Conservation (phyloP, 2,113 vertebrate species). For the Nycticryphes semicollaris region DNA sequence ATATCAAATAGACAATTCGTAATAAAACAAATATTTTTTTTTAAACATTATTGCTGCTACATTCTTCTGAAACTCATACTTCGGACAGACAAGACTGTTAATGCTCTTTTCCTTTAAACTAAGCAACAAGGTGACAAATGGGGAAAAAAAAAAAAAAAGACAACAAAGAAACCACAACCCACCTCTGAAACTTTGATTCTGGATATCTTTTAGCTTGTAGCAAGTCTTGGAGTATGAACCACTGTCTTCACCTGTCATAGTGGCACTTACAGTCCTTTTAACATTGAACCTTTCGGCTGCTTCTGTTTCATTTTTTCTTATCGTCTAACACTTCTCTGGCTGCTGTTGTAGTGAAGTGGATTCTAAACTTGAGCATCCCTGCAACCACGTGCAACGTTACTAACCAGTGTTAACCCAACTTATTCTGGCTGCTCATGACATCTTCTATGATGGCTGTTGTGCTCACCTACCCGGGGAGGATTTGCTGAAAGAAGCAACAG, state of each 20-base stretch:
- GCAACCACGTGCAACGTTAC: constrained; percentile 75
- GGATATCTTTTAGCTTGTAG: constrained; percentile 49
- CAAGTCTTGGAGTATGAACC: constrained; percentile 52
- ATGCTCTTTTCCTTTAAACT: background rate
- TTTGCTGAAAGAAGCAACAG: constrained; percentile 76
- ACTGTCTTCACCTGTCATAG: constrained; percentile 49
- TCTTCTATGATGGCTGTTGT: constrained; percentile 71
- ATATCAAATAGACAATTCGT: constrained; percentile 14
- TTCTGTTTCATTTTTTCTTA: constrained; percentile 69
- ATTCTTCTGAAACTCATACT: constrained; percentile 53
- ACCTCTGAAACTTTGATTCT: constrained; percentile 45
- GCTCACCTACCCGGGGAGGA: constrained; percentile 73
- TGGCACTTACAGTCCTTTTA: constrained; percentile 70
- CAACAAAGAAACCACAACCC: background rate
- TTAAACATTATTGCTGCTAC: constrained; percentile 8
- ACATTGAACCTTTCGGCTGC: constrained; percentile 67
- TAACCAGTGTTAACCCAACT: constrained; percentile 81
- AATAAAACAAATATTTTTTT: background rate
- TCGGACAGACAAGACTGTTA: constrained; percentile 38
- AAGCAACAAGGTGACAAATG: constrained; percentile 52
- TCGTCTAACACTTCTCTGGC: constrained; percentile 76
- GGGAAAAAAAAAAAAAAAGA: background rate
- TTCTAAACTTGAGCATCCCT: constrained; percentile 71
- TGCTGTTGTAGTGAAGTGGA: constrained; percentile 77
- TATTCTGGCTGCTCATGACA: constrained; percentile 75